Conservation (phyloP, 1,140 invertebrate genomes). For the Tribolium castaneum region DNA sequence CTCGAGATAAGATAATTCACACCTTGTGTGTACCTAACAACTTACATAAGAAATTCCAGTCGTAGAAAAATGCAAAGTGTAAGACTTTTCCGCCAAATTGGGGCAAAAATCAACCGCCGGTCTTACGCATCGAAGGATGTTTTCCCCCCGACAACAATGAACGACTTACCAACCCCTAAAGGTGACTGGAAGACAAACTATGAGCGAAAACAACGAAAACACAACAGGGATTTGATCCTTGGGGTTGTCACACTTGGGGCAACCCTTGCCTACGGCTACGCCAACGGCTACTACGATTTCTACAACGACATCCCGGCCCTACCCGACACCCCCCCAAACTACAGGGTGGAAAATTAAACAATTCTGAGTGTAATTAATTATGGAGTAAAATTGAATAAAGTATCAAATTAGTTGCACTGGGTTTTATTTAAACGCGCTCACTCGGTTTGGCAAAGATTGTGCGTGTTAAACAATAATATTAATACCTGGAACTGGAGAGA, state of each 20-base stretch:
- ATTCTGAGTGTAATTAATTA: background rate
- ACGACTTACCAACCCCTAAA: conserved; percentile 1
- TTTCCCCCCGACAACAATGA: background rate
- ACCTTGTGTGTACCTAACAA: background rate
- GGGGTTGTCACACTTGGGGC: background rate
- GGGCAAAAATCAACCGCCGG: background rate
- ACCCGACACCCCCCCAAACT: background rate
- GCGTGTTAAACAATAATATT: background rate
- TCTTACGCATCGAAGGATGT: background rate
- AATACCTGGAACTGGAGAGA: conserved; percentile 58
- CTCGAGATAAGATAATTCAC: background rate
- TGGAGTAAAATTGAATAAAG: too few relatives aligned
- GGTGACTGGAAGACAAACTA: background rate
- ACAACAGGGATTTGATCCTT: conserved; percentile 2
- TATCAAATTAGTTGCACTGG: too few relatives aligned
- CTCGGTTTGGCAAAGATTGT: too few relatives aligned
- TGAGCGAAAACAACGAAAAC: background rate
- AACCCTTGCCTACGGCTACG: conserved; percentile 5
- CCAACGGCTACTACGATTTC: background rate
- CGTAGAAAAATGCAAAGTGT: background rate
- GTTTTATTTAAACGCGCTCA: too few relatives aligned
- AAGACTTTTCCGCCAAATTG: background rate
- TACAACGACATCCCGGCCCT: background rate
- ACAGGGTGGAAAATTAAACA: background rate
- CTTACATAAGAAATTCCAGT: background rate